These are phyloP conservation scores for Caiman crocodilus DNA, from an alignment of 2,797 vertebrate species.

Conservation along the genomic window DNA sequence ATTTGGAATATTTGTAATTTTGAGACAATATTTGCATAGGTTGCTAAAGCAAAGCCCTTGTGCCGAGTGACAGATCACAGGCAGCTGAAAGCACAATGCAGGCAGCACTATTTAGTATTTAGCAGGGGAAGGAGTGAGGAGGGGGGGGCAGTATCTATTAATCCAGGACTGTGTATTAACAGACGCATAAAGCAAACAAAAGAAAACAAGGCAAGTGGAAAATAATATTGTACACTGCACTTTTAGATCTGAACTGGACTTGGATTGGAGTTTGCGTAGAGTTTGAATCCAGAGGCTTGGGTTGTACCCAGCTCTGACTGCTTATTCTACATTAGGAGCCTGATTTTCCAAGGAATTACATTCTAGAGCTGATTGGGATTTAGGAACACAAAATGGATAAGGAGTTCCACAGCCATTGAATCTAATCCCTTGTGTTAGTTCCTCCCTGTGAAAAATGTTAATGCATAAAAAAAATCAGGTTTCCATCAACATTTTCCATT, in stretches of 20 bases:
- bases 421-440: background rate
- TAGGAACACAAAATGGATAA: background rate
- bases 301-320: background rate
- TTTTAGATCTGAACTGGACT: background rate
- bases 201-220: conserved; percentile 31
- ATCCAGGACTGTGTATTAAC: conserved; percentile 57
- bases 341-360: background rate
- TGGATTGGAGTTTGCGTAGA: background rate
- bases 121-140: background rate
- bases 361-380: background rate
- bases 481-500: conserved; percentile 8
- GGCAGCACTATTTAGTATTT: conserved; percentile 46
- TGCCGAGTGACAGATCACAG: conserved; percentile 45
- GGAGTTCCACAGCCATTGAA: too few relatives aligned
- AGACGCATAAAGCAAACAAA: conserved; percentile 47
- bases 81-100: conserved; percentile 30
- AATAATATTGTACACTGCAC: background rate
- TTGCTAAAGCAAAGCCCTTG: conserved; percentile 46
- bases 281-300: background rate
- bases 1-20: conserved; percentile 76
- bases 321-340: background rate
- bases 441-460: conserved; percentile 11
- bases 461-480: background rate
- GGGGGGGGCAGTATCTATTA: conserved; percentile 29
- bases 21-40: conserved; percentile 72